Percentiles rank a stretch among this genome's conserved stretches.
phyloP scores from a whole-genome alignment of 2,113 vertebrate species.

The Callochromis pleurospilus region DNA sequence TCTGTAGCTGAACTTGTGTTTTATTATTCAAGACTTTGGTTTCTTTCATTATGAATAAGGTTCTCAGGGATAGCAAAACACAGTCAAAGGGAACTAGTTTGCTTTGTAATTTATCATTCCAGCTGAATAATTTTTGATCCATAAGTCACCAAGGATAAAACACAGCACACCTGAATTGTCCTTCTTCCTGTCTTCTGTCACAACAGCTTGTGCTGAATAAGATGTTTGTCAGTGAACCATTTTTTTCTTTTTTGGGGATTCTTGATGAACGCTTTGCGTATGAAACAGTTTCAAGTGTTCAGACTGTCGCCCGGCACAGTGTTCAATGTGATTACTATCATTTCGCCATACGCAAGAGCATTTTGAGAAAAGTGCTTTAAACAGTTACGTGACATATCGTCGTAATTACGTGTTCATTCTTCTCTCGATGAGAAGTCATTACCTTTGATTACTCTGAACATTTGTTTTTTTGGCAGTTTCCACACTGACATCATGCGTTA shows the following conservation, averaged over 20 bases:
- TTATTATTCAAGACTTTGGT: constrained; percentile 64
- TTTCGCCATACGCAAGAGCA: not conserved
- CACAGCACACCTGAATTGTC: not conserved
- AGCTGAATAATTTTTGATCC: constrained; percentile 35
- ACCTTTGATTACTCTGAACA: not conserved
- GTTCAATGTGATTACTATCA: not conserved
- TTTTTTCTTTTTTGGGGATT: not conserved
- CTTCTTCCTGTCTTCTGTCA: not conserved
- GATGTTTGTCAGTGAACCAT: constrained; percentile 9
- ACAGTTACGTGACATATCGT: not conserved
- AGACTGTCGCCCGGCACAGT: constrained; percentile 4
- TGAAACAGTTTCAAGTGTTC: not conserved
- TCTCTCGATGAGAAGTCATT: not conserved
- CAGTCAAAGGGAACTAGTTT: constrained; percentile 67
- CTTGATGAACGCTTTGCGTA: not conserved
- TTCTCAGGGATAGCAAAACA: constrained; percentile 76
- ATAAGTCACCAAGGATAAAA: not conserved
- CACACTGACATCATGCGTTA: not conserved
- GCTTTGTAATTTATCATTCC: constrained; percentile 55
- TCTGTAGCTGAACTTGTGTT: constrained; percentile 64
- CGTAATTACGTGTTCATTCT: not conserved
- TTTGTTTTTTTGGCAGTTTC: not conserved
- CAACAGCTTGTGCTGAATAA: not conserved
- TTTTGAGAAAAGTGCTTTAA: not conserved
- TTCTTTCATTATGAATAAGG: constrained; percentile 61